A percentile compares a stretch with the other conserved stretches of the same genome.
phyloP scores from a whole-genome alignment of 2,113 vertebrate species.

The Telmatochromis sp. region DNA sequence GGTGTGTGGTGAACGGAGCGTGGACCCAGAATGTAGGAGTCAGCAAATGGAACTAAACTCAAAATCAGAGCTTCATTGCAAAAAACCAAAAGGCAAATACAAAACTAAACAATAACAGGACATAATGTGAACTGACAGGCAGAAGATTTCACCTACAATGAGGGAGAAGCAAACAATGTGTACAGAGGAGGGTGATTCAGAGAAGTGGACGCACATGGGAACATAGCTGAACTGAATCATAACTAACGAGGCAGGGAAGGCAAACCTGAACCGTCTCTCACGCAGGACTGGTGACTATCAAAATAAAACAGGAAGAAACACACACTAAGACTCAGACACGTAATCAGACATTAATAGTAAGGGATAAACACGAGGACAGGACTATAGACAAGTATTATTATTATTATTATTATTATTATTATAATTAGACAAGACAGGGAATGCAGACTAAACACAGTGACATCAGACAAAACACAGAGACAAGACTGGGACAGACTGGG shows the following conservation, averaged over 20 bases:
- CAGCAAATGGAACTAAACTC: not conserved
- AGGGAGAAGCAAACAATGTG: not conserved
- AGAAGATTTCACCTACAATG: not conserved
- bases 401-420: not conserved
- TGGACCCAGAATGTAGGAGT: not conserved
- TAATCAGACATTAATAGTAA: not conserved
- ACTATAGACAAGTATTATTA: not conserved
- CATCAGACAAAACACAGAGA: not conserved
- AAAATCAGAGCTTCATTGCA: not conserved
- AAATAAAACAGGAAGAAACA: not conserved
- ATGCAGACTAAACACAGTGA: not conserved
- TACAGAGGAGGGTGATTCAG: not conserved
- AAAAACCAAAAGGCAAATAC: not conserved
- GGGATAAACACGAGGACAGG: not conserved
- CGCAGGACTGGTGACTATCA: not conserved
- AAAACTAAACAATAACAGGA: not conserved
- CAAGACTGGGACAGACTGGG: not conserved
- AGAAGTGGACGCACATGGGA: not conserved
- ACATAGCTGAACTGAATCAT: not conserved
- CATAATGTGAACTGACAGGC: not conserved
- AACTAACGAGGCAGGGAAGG: not conserved
- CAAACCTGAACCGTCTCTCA: not conserved
- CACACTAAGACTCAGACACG: not conserved
- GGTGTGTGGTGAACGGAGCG: not conserved
- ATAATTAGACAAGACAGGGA: not conserved